Conservation (phyloP, 2,797 vertebrate species). For the Peromyscus nudipes region DNA sequence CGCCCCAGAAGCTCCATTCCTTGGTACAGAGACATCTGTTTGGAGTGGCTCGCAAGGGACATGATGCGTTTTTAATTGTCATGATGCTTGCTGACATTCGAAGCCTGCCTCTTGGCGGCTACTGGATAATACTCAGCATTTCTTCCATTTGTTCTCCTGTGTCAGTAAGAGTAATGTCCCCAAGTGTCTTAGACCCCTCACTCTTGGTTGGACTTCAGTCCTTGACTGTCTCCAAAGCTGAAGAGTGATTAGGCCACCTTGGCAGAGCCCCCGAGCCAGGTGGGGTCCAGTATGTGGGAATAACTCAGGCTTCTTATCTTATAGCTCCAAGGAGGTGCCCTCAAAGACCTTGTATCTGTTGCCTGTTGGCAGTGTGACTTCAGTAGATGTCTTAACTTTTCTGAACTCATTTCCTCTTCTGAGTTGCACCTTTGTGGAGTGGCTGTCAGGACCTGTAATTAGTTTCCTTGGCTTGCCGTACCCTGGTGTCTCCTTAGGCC, state of each 20-base stretch:
- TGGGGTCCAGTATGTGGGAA: too few species aligned
- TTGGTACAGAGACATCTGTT: constrained; percentile 76
- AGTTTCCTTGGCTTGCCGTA: background rate
- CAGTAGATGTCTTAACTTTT: background rate
- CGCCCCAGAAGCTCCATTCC: constrained; percentile 77
- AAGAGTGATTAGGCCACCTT: rapidly evolving
- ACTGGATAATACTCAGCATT: background rate
- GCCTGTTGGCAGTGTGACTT: background rate
- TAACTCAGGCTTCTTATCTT: background rate
- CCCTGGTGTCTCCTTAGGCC: background rate
- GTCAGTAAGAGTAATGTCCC: background rate
- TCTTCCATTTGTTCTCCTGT: background rate
- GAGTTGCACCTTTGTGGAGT: background rate
- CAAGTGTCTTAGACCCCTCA: background rate
- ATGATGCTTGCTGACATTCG: constrained; percentile 68
- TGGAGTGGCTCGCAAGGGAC: constrained; percentile 82
- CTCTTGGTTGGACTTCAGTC: background rate
- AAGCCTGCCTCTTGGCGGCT: constrained; percentile 55
- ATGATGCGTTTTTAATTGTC: constrained; percentile 84
- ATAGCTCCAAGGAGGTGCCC: background rate
- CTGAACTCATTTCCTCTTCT: constrained; percentile 16
- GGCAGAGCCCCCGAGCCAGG: background rate
- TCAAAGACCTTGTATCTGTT: background rate
- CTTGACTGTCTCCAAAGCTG: background rate
- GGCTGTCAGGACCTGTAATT: background rate